Percentiles rank a stretch among this genome's conserved stretches.
phyloP scores from a whole-genome alignment of 2,797 vertebrate species.

The Coracias cyanogaster region DNA sequence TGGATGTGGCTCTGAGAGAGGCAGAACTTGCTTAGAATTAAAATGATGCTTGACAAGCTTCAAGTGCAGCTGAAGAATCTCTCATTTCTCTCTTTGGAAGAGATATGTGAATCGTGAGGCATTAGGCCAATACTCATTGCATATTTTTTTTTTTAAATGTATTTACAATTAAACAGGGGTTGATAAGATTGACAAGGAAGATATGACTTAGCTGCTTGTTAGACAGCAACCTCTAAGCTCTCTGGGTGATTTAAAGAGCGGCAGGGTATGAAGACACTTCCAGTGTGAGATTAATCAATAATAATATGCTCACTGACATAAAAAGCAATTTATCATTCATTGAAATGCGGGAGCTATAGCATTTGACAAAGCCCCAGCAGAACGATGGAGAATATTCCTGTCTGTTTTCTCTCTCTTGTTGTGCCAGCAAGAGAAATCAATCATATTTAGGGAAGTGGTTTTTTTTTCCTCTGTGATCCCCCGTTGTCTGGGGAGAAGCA shows the following conservation, averaged over 20 bases:
- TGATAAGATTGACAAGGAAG: constrained; percentile 6
- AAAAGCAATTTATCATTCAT: not conserved
- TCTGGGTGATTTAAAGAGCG: not conserved
- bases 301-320: not conserved
- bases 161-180: not conserved
- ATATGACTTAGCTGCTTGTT: not conserved
- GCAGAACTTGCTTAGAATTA: not conserved
- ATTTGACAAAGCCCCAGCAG: not conserved
- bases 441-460: not conserved
- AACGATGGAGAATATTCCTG: not conserved
- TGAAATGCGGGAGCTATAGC: not conserved
- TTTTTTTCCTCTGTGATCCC: not conserved
- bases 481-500: not conserved
- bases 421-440: not conserved
- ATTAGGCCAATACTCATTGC: not conserved
- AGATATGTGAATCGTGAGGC: accelerated
- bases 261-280: not conserved
- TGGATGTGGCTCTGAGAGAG: not conserved
- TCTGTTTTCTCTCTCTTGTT: not conserved
- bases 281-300: not conserved
- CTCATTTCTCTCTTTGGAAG: not conserved
- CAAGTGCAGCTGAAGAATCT: not conserved
- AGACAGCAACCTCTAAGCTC: not conserved
- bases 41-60: not conserved
- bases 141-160: not conserved